A percentile compares a stretch with the other conserved stretches of the same genome.
Evolutionary conservation across 2,797 vertebrate species (phyloP).

Genomic region (Ataeniobius toweri): DNA sequence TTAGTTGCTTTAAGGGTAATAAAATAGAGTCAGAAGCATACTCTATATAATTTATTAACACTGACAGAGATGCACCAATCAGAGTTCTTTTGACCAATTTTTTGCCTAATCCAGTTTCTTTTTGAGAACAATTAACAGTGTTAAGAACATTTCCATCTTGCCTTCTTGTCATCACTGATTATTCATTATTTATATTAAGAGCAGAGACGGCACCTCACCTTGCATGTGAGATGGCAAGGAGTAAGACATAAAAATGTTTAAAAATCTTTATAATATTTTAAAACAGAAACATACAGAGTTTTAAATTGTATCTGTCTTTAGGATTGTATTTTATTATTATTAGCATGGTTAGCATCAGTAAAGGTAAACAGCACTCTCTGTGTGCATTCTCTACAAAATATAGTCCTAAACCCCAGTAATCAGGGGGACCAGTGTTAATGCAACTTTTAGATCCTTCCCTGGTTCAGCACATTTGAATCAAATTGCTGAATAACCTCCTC

Average conservation of each 20-base stretch:
- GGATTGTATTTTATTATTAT: not conserved
- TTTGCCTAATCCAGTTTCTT: not conserved
- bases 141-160: not conserved
- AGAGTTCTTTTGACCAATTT: not conserved
- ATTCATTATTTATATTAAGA: not conserved
- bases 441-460: not conserved
- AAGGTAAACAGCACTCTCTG: no score
- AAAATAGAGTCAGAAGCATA: constrained; percentile 20
- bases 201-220: not conserved
- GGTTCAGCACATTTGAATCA: not conserved
- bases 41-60: constrained; percentile 14
- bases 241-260: not conserved
- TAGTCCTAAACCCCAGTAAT: not conserved
- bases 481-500: not conserved
- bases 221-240: not conserved
- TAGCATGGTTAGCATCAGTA: not conserved
- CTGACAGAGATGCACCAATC: not conserved
- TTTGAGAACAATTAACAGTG: not conserved
- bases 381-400: no score
- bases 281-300: not conserved
- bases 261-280: not conserved
- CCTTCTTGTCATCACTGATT: not conserved
- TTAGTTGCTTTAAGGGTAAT: constrained; percentile 31
- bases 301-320: not conserved
- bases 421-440: not conserved